phyloP scores from a whole-genome alignment of 2,113 vertebrate genomes.

The Alligator sinensis region DNA sequence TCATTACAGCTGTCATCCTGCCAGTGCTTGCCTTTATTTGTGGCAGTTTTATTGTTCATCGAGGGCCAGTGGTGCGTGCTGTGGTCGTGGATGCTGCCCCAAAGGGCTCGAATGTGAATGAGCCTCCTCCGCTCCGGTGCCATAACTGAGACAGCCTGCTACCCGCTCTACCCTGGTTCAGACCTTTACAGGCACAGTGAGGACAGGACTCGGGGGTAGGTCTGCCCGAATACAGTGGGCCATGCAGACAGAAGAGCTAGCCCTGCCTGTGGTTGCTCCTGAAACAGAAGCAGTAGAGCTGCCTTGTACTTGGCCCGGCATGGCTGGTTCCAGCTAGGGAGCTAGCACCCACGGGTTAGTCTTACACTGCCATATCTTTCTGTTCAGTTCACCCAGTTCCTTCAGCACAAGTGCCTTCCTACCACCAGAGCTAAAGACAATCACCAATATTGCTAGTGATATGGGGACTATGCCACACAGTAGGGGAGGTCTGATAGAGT shows the following conservation, averaged over 20 bases:
- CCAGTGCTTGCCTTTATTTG: constrained; percentile 58
- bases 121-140: background rate
- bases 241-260: no score
- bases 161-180: fast-evolving
- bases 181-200: background rate
- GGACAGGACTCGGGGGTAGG: background rate
- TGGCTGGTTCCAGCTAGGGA: no score
- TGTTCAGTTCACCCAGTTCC: fast-evolving
- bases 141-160: constrained; percentile 5
- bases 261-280: no score
- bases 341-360: no score
- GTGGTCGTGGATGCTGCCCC: background rate
- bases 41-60: constrained; percentile 23
- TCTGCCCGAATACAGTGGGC: no score
- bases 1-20: constrained; percentile 65
- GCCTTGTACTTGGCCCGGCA: no score
- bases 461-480: no score
- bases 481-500: no score
- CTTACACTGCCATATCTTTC: no score
- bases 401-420: background rate
- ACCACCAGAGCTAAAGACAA: background rate
- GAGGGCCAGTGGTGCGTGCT: constrained; percentile 35
- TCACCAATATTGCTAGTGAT: fast-evolving
- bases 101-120: background rate
- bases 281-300: no score